Evolutionary conservation across 2,113 vertebrate genomes (phyloP).

Genomic region (Guaruba guarouba): DNA sequence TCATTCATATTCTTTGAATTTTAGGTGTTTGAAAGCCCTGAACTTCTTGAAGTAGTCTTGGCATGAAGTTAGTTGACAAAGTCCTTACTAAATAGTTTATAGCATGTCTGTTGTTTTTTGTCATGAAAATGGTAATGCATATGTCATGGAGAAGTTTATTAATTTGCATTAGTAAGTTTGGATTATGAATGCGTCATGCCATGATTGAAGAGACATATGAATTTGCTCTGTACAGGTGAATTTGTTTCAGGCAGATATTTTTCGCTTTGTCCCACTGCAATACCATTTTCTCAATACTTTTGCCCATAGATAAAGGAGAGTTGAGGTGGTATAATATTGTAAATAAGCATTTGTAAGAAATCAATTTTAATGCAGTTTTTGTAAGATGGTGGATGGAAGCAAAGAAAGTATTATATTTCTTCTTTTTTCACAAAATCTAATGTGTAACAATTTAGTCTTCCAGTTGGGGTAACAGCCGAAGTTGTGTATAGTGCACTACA

Average conservation of each 20-base stretch:
- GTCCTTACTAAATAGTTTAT: neutral
- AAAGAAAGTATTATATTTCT: neutral
- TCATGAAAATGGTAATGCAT: neutral
- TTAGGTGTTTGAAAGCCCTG: neutral
- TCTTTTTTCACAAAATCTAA: neutral
- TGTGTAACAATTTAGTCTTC: neutral
- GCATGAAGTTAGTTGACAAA: neutral
- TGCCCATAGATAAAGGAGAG: neutral
- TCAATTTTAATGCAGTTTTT: neutral
- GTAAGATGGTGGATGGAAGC: neutral
- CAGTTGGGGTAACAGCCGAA: neutral
- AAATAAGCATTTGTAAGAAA: neutral
- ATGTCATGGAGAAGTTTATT: neutral
- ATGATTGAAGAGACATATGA: neutral
- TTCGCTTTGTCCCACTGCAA: neutral
- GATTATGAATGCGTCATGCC: neutral
- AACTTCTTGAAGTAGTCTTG: neutral
- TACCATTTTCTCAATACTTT: neutral
- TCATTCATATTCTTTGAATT: neutral
- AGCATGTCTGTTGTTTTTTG: neutral
- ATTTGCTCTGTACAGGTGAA: neutral
- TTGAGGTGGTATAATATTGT: neutral
- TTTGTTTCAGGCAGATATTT: neutral
- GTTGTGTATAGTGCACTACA: neutral
- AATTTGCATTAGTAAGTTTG: neutral